These are phyloP conservation scores for Pluvianellus socialis DNA, from an alignment of 2,113 vertebrate genomes.

Conservation along the genomic window DNA sequence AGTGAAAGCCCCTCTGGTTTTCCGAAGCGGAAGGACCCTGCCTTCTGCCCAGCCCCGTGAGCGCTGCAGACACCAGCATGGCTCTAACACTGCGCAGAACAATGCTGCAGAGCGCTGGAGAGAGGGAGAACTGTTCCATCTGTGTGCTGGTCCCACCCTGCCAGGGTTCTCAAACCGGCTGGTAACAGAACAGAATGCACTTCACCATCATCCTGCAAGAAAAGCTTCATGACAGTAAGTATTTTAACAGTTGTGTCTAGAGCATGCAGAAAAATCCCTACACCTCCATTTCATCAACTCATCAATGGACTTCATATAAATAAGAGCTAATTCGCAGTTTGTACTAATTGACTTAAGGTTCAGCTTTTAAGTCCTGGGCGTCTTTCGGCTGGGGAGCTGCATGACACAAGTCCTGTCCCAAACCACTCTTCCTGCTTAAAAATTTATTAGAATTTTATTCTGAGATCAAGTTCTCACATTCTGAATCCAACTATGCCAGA, in stretches of 20 bases:
- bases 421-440: background rate
- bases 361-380: background rate
- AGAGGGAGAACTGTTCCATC: background rate
- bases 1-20: background rate
- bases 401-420: background rate
- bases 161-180: background rate
- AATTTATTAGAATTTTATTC: background rate
- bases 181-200: background rate
- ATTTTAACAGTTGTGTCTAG: background rate
- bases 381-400: background rate
- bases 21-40: background rate
- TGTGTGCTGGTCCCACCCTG: background rate
- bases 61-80: background rate
- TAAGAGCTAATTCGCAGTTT: background rate
- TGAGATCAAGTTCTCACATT: background rate
- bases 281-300: background rate
- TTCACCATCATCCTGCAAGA: background rate
- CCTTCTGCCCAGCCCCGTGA: background rate
- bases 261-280: background rate
- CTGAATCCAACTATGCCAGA: background rate
- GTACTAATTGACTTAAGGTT: background rate
- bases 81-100: background rate
- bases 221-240: background rate
- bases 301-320: background rate
- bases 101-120: background rate